These are phyloP conservation scores for Centropristis striata DNA, from an alignment of 2,113 vertebrate species.

Conservation along the genomic window DNA sequence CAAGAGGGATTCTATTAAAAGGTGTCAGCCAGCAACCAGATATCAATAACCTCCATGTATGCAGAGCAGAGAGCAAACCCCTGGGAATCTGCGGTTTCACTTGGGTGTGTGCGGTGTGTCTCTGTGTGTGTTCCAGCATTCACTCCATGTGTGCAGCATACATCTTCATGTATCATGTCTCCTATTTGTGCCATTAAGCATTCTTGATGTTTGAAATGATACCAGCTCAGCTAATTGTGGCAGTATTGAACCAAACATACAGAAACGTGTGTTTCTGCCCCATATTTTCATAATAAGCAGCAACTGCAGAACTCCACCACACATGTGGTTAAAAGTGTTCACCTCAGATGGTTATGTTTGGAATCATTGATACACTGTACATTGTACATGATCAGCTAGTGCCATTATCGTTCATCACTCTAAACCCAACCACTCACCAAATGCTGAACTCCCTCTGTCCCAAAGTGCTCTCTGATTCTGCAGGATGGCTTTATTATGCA, in stretches of 20 bases:
- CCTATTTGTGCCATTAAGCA: constrained; percentile 75
- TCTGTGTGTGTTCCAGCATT: constrained; percentile 61
- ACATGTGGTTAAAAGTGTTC: constrained; percentile 48
- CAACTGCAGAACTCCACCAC: background rate
- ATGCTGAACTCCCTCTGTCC: constrained; percentile 64
- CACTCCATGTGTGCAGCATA: constrained; percentile 48
- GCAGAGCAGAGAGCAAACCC: constrained; percentile 72
- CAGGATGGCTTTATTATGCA: constrained; percentile 74
- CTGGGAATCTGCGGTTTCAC: constrained; percentile 79
- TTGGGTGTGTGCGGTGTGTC: constrained; percentile 46
- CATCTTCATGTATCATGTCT: constrained; percentile 76
- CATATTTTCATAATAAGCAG: constrained; percentile 43
- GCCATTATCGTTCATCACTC: constrained; percentile 48
- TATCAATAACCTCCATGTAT: constrained; percentile 83
- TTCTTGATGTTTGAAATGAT: constrained; percentile 75
- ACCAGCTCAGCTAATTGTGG: constrained; percentile 72
- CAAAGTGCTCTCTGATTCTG: constrained; percentile 66
- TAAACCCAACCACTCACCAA: constrained; percentile 55
- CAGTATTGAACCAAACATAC: constrained; percentile 58
- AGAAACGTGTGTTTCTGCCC: constrained; percentile 25
- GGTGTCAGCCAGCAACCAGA: constrained; percentile 84
- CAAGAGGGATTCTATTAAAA: constrained; percentile 85
- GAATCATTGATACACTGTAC: constrained; percentile 48
- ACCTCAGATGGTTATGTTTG: constrained; percentile 41
- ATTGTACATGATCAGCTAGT: constrained; percentile 42